Conservation (phyloP, 2,888 invertebrate species). For the Ennomos erosarius region DNA sequence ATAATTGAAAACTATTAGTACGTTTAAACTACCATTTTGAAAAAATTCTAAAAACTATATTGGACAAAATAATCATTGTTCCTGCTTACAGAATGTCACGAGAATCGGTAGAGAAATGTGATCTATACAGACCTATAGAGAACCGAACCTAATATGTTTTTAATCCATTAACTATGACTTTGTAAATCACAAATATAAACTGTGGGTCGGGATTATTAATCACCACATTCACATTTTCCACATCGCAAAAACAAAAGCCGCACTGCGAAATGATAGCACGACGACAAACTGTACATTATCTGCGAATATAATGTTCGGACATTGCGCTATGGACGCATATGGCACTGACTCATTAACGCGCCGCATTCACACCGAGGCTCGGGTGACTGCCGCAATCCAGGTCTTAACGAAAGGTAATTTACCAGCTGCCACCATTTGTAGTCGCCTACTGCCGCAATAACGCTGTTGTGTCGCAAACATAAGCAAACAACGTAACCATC, state of each 20-base stretch:
- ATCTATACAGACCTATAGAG: too few species aligned
- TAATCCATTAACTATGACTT: too few species aligned
- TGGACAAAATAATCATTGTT: slow-evolving; percentile 51
- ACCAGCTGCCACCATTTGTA: slow-evolving; percentile 62
- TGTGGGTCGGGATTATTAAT: too few species aligned
- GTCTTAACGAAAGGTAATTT: slow-evolving; percentile 75
- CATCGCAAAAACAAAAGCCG: slow-evolving; percentile 18
- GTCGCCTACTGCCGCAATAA: slow-evolving; percentile 45
- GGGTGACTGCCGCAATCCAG: slow-evolving; percentile 69
- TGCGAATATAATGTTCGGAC: slow-evolving; percentile 57
- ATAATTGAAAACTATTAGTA: too few species aligned
- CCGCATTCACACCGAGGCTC: slow-evolving; percentile 53
- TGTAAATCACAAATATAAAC: too few species aligned
- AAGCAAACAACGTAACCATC: slow-evolving; percentile 40
- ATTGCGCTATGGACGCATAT: slow-evolving; percentile 63
- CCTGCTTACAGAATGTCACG: slow-evolving; percentile 10
- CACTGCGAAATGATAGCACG: slow-evolving; percentile 32
- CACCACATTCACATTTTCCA: neutral
- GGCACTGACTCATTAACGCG: slow-evolving; percentile 67
- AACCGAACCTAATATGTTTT: too few species aligned
- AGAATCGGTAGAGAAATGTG: too few species aligned
- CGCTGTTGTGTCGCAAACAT: slow-evolving; percentile 46
- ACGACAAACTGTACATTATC: slow-evolving; percentile 42
- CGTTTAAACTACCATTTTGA: too few species aligned
- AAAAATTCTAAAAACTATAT: too few species aligned